Percentiles rank a stretch among this genome's conserved stretches.
phyloP scores from a whole-genome alignment of 1,140 invertebrate species.

The Chlorops oryzae region DNA sequence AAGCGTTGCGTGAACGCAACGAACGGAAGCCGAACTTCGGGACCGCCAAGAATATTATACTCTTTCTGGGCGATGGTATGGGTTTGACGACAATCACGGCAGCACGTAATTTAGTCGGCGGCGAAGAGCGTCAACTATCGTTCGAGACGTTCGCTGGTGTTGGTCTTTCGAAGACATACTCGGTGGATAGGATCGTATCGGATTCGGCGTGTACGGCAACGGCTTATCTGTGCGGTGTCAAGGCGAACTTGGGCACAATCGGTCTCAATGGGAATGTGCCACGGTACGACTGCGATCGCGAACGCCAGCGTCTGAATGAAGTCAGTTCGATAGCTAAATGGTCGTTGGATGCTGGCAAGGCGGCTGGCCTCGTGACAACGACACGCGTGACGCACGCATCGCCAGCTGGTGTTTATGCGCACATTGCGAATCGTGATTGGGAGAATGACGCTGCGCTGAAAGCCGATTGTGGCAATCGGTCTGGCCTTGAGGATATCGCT shows the following conservation, averaged over 20 bases:
- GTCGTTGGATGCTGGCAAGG: slow-evolving; percentile 66
- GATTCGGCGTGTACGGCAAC: slow-evolving; percentile 72
- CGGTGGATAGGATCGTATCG: slow-evolving; percentile 70
- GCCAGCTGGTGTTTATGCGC: slow-evolving; percentile 67
- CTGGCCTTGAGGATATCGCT: slow-evolving; percentile 64
- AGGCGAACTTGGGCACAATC: slow-evolving; percentile 72
- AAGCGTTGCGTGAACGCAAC: slow-evolving; percentile 29
- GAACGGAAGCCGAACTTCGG: slow-evolving; percentile 46
- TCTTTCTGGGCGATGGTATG: slow-evolving; percentile 80
- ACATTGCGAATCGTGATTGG: slow-evolving; percentile 67
- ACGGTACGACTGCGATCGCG: slow-evolving; percentile 53
- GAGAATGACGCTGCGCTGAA: slow-evolving; percentile 61
- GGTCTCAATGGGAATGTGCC: slow-evolving; percentile 66
- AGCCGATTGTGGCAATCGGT: slow-evolving; percentile 36
- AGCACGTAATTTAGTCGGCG: slow-evolving; percentile 56
- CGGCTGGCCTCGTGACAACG: slow-evolving; percentile 72
- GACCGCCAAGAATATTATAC: slow-evolving; percentile 65
- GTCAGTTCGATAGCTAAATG: slow-evolving; percentile 64
- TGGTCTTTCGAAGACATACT: slow-evolving; percentile 77
- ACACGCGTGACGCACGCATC: slow-evolving; percentile 75
- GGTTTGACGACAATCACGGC: slow-evolving; percentile 68
- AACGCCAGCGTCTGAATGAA: slow-evolving; percentile 53
- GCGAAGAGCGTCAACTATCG: slow-evolving; percentile 62
- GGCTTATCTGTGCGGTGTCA: slow-evolving; percentile 77
- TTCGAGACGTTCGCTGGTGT: slow-evolving; percentile 73